Base-by-base conservation (phyloP, 1,140 invertebrate species). In the Drosophila subpulchrella region DNA sequence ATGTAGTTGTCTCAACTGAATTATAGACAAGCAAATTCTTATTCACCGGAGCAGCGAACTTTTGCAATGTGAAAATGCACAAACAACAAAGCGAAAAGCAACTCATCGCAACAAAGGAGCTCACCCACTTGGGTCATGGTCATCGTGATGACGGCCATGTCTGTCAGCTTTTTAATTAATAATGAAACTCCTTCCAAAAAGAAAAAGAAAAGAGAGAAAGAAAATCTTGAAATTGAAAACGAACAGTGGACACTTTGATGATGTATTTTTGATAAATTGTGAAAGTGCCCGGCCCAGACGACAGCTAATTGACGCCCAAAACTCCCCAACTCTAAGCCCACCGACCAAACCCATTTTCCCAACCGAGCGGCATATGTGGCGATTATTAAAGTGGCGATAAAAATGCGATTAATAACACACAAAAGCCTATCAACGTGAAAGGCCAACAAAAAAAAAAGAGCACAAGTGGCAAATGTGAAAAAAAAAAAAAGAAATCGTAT, bases 221-320 rank as follows among this genome's bases (percentile, higher is more conserved):
- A 41, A 61, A 75, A 68, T 34, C 58, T 46, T 84, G 36, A 76
- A 68, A 84, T 76, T 73, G 66, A 68, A 79, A 76, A 84, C 74
- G 54, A 53, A 50, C 51, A 57, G 54, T 71, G 65, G 53, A 71
- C 65, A 71, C 39, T 74, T 53, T 53, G 76, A 66, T 71, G 71
- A 67, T 79, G 75, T 60, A 58, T 61, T 47, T 67, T 61, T 76
- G 81, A 84, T 84, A 84, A 60, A 85, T 70, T 85, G 81, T 84
- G 81, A 85, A 85, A 85, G 81, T 73, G 62, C 75, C 79, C 59
- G 67, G 60, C 70, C 50, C 38, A 75, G 57, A 50, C 65, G 78
- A 63, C 71, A 63, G 66, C 73, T 75, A 84, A 84, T 84, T 85
- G 81, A 85, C 81, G 81, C 76, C 77, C 48, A 38, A 56, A 30